phyloP scores from a whole-genome alignment of 1,140 invertebrate genomes.

The Cyrtorhinus lividipennis region DNA sequence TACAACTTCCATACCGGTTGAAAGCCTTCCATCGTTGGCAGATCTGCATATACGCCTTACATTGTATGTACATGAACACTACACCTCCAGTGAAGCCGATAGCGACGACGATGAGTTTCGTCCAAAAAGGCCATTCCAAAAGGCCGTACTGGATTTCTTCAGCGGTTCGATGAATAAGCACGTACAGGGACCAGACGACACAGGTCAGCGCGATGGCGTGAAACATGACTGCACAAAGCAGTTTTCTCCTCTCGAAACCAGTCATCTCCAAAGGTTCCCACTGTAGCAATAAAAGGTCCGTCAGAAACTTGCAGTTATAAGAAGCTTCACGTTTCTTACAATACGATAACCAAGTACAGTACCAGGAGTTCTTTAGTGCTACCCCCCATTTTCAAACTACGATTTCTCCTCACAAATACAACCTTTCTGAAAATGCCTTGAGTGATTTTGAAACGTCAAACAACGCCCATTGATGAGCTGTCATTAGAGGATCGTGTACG shows the following conservation, averaged over 20 bases:
- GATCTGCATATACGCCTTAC: conserved; percentile 81
- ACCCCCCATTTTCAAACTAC: too few species aligned
- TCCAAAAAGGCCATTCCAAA: conserved; percentile 93
- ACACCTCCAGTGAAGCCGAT: conserved; percentile 90
- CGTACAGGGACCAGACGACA: conserved; percentile 92
- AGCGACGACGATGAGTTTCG: conserved; percentile 89
- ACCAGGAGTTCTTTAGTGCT: too few species aligned
- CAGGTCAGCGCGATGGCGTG: conserved; percentile 87
- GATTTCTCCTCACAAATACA: too few species aligned
- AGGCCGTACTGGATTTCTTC: conserved; percentile 70
- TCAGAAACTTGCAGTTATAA: too few species aligned
- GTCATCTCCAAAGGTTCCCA: conserved; percentile 93
- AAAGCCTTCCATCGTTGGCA: conserved; percentile 84
- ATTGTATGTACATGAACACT: conserved; percentile 95
- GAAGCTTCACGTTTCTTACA: too few species aligned
- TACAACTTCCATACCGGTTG: too few species aligned
- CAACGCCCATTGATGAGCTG: too few species aligned
- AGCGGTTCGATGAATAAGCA: conserved; percentile 84
- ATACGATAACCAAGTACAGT: too few species aligned
- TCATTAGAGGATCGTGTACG: too few species aligned
- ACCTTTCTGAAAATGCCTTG: too few species aligned
- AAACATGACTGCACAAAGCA: conserved; percentile 83
- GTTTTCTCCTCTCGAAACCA: conserved; percentile 70
- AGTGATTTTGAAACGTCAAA: too few species aligned
- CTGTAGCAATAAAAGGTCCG: too few species aligned